Evolutionary conservation across 2,888 invertebrate species (phyloP), one percentile per base, ranked within the genome.

Genomic region (Helicoverpa assulta): DNA sequence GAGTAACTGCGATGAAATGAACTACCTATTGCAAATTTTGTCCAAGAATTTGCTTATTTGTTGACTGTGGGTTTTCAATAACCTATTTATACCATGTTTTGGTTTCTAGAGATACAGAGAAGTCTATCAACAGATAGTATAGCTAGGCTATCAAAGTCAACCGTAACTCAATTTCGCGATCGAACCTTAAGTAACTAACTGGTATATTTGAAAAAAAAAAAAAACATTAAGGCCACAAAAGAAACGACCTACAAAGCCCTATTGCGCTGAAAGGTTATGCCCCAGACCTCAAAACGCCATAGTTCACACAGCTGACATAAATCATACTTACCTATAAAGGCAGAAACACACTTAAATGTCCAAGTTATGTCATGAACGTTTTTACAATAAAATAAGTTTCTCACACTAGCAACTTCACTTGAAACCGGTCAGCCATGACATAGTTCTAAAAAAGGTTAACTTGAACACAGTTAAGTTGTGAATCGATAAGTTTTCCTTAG

Each of bases 361-460:
- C 29, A 59, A 62, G 63, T 70, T 75, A 79, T 75, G 70, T 75
- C 71, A 77, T 18, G 19, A 18, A 33, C 47, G 21, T 62, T 68
- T 55, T 66, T 69, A 68, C 70, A 71, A 70, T 56, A 61, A 58
- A 65, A 57, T 56, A 68, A 66, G 61, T 80, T 62, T 65, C 66
- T 21, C 21, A 55, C 54, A 67, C 18, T 67, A 52, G 58, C 54
- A 72, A 70, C 50, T 76, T 61, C 37, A 60, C 65, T 76, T 54
- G 43, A 14, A 72, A 69, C 78, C 47, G 29, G 73, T 40, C 37
- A 73, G 57, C 84, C 81, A 70, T 84, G 85, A 83, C 83, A 83
- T 67, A 76, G 78, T 55, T 76, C 2, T 53, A 63, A 63, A 71
- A 79, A 73, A 53, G 50, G 53, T 50, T 64, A 56, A 73, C 54